Conservation (phyloP, 2,113 vertebrate genomes). For the Hippocampus barbouri region DNA sequence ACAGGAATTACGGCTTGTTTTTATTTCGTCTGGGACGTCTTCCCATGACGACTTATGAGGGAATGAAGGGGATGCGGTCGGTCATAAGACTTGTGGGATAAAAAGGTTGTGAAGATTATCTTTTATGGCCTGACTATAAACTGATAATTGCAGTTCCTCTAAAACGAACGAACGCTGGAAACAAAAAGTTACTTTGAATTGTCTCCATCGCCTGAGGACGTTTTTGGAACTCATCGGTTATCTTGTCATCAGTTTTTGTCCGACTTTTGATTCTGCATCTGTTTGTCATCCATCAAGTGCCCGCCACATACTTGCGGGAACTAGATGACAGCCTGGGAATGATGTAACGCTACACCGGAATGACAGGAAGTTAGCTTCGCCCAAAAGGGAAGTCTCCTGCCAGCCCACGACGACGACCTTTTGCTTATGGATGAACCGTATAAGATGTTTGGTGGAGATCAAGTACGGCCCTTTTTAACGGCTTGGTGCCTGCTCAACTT, state of each 20-base stretch:
- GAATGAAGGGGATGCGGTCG: slow-evolving; percentile 12
- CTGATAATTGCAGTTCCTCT: slow-evolving; percentile 19
- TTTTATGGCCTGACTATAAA: slow-evolving; percentile 18
- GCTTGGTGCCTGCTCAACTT: too few relatives aligned
- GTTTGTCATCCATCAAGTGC: slow-evolving; percentile 63
- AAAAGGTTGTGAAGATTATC: neutral
- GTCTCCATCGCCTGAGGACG: slow-evolving; percentile 28
- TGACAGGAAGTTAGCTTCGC: slow-evolving; percentile 10
- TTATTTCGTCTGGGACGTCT: slow-evolving; percentile 35
- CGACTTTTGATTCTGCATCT: slow-evolving; percentile 52
- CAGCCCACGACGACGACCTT: neutral
- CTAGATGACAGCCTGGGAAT: slow-evolving; percentile 53
- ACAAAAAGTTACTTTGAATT: neutral
- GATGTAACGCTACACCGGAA: slow-evolving; percentile 57
- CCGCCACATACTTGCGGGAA: slow-evolving; percentile 37
- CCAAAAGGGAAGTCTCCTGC: slow-evolving; percentile 1
- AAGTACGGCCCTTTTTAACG: neutral
- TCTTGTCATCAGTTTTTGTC: slow-evolving; percentile 22
- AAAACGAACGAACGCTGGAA: slow-evolving; percentile 18
- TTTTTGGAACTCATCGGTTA: slow-evolving; percentile 16
- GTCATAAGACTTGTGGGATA: slow-evolving; percentile 10
- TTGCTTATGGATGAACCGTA: neutral
- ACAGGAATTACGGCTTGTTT: slow-evolving; percentile 58
- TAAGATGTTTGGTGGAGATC: neutral
- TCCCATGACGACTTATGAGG: slow-evolving; percentile 42